Evolutionary conservation across 1,140 invertebrate species (phyloP), one percentile per base, ranked within the genome.

Genomic region (Conopomorpha cramerella): DNA sequence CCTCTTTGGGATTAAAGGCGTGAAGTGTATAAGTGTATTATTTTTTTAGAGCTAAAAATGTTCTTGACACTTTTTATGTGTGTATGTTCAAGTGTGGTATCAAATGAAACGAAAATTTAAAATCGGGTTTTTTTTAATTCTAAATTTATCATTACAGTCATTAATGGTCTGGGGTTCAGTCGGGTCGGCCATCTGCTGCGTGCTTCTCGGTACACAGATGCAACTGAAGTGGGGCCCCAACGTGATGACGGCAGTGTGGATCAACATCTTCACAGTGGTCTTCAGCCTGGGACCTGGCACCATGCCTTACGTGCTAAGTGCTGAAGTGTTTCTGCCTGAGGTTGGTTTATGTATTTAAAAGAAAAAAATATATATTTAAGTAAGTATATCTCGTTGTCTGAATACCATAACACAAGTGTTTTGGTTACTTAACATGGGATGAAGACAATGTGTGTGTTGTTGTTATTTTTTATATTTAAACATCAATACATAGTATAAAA

Each of bases 281-380:
- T 59, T 49, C 19, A 53, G 38, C 1, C 36, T 57, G 3, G 57
- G 57, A 1, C 49, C 53, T 2, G 58, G 55, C 0, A 59, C 51
- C 2, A 47, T 65, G 3, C 57, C 57, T 1, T 57, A 41, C 23
- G 51, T 62, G 8, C 17, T 57, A 0, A 14, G 34, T 3, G 51
- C 49, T 27, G 61, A 65, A 38, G 46, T 65, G 2, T 65, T 61
- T 30, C 37, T 61, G 23, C 60, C 63, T 16, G 56, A 65, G 51
- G 64, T 65, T 15, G 46, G 40, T 35, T 2, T 30, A n/a, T 23
- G 19, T 31, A 30, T 19, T 28, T 36, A n/a, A n/a, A n/a, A n/a
- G n/a, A n/a, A n/a, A n/a, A n/a, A n/a, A n/a, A n/a, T n/a, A n/a
- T n/a, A n/a, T n/a, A n/a, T n/a, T n/a, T n/a, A n/a, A n/a, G n/a